Evolutionary conservation across 2,888 invertebrate species (phyloP), one percentile per base, ranked within the genome.

Genomic region (Noctua janthe): DNA sequence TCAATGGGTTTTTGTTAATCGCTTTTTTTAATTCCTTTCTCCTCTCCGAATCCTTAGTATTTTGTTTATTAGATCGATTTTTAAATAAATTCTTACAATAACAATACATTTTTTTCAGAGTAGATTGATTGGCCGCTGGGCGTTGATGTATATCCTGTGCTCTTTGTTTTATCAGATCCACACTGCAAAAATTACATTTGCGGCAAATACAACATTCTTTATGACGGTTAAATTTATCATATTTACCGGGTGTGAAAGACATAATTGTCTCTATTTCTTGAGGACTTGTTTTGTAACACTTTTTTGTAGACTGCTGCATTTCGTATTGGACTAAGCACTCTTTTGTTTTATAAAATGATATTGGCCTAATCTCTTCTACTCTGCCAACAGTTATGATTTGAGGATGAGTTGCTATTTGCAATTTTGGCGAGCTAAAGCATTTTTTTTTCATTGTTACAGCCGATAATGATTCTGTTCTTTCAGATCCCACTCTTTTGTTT

Each of bases 401-500:
- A 75, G 43, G 54, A 54, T 51, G 39, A 59, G 35, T 23, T 6
- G 51, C 2, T 82, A 87, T 91, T 49, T 90, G 91, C 62, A 92
- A 81, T 86, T 91, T 91, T 13, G 91, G 82, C 20, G 91, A 91
- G 86, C 93, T 94, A 79, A 94, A 92, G 84, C 47, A 47, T 11
- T 11, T 47, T 47, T 47, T 47, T 47, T 10, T 47, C 47, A 47
- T 47, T 47, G 11, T 47, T 47, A 47, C 11, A 47, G 47, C 47
- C 47, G 47, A 47, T 47, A 11, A 47, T 47, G 49, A 3, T 49
- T 49, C 49, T 13, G 13, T 13, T 49, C 13, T 49, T 49, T 49
- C 49, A 13, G 47, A 72, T 69, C 81, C 23, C 6, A 47, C 47
- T 74, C 0, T 56, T 70, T 71, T 71, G 39, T 83, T 17, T 75